Percentiles rank a stretch among this genome's conserved stretches.
These are phyloP conservation scores for Neoaliturus tenellus DNA, from an alignment of 2,888 invertebrate species.

Conservation along the genomic window DNA sequence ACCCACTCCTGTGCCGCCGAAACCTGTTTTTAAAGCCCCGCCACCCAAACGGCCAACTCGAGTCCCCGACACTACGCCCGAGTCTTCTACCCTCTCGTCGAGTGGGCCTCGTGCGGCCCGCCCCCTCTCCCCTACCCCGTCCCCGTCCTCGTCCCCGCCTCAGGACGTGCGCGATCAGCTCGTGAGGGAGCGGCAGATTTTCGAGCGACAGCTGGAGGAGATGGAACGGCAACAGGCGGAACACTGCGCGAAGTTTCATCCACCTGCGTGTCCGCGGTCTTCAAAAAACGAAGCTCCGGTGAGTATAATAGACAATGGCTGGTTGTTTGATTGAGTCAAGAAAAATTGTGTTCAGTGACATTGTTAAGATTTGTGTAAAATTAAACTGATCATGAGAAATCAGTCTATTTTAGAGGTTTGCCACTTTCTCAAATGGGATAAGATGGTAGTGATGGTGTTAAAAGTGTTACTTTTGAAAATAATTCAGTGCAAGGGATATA, in stretches of 20 bases:
- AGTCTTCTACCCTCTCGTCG: background rate
- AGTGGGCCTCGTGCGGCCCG: background rate
- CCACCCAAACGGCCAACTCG: background rate
- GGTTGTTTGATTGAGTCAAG: too few species aligned
- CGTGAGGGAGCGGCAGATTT: conserved; percentile 59
- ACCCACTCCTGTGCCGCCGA: conserved; percentile 5
- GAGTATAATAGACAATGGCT: too few species aligned
- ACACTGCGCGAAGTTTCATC: conserved; percentile 49
- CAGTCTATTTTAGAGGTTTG: too few species aligned
- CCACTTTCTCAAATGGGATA: too few species aligned
- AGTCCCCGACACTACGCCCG: background rate
- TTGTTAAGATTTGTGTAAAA: too few species aligned
- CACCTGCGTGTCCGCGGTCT: conserved; percentile 3
- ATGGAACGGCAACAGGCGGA: conserved; percentile 66
- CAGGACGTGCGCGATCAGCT: conserved; percentile 48
- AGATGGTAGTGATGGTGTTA: too few species aligned
- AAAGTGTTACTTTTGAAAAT: too few species aligned
- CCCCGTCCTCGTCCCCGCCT: background rate
- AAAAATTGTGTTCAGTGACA: too few species aligned
- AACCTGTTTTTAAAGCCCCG: background rate
- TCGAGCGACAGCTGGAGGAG: conserved; percentile 66
- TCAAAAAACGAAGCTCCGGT: background rate
- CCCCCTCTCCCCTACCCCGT: background rate
- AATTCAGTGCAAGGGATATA: too few species aligned
- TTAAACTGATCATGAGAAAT: too few species aligned